Base-by-base conservation (phyloP, 2,888 invertebrate species). In the Erebia aethiops region DNA sequence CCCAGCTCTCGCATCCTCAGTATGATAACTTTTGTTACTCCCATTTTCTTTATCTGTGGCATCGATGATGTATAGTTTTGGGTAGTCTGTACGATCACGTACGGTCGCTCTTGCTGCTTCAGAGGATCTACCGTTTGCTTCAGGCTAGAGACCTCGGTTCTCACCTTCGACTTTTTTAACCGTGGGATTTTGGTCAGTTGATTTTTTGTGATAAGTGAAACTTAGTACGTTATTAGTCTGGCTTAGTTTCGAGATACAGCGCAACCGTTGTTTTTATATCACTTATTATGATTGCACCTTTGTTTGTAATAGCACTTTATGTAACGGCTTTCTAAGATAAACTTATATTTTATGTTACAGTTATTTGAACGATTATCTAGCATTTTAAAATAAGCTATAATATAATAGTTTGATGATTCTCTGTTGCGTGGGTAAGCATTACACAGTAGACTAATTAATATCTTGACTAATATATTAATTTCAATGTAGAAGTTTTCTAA, bases 61-160 rank as follows among this genome's bases (percentile, higher is more conserved):
- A 74, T 80, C 77, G 78, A 58, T 73, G 71, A 71, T 78, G 78
- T 75, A 81, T 78, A 74, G 70, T 58, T 72, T 75, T 67, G 77
- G 79, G 71, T 77, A 75, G 74, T 85, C 75, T 84, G 87, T 80
- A 77, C 71, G 74, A 80, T 79, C 86, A 84, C 77, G 80, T 80
- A 83, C 86, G 75, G 86, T 81, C 82, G 82, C 83, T 78, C 77
- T 83, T 74, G 91, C 92, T 92, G 92, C 91, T 91, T 88, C 89
- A 90, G 90, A 83, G 85, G 88, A 84, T 92, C 91, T 91, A 91
- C 92, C 80, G 92, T 92, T 91, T 89, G 92, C 92, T 92, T 82
- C 85, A 84, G 92, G 92, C 92, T 89, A 92, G 75, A 78, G 81
- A 81, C 84, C 83, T 86, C 80, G 84, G 83, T 80, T 89, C 86